Percentiles rank a stretch among this genome's conserved stretches.
Evolutionary conservation across 1,140 invertebrate species (phyloP).

Genomic region (Acromyrmex heyeri): DNA sequence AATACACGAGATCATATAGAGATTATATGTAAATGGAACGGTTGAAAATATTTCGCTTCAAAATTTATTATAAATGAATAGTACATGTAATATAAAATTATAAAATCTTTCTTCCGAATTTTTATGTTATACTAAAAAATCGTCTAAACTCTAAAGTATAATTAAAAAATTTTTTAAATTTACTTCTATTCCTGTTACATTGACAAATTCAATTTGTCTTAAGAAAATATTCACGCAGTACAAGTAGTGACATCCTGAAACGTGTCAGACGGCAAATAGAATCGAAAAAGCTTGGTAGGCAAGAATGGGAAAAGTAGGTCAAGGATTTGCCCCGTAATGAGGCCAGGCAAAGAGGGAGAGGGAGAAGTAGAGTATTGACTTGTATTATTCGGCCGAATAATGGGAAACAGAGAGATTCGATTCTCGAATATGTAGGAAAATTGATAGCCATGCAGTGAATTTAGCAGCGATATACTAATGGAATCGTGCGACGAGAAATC

Average conservation of each 20-base stretch:
- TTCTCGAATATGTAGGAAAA: conserved; percentile 43
- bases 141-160: neutral
- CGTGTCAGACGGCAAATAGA: conserved; percentile 21
- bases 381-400: conserved; percentile 51
- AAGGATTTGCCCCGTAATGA: conserved; percentile 52
- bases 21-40: neutral
- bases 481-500: conserved; percentile 35
- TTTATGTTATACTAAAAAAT: neutral
- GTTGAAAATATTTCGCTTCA: neutral
- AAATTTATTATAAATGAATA: conserved; percentile 1
- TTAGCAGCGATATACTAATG: neutral
- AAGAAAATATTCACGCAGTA: conserved; percentile 12
- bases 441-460: conserved; percentile 34
- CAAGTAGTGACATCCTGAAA: conserved; percentile 29
- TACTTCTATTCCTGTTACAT: neutral
- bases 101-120: conserved; percentile 10
- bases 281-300: conserved; percentile 46
- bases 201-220: conserved; percentile 33
- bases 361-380: conserved; percentile 44
- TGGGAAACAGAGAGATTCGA: conserved; percentile 19
- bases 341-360: neutral
- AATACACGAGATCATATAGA: neutral
- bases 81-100: conserved; percentile 7
- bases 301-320: conserved; percentile 44
- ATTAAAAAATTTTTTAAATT: neutral